These are phyloP conservation scores for Kradibia gibbosae DNA, from an alignment of 1,140 invertebrate species.

Conservation along the genomic window DNA sequence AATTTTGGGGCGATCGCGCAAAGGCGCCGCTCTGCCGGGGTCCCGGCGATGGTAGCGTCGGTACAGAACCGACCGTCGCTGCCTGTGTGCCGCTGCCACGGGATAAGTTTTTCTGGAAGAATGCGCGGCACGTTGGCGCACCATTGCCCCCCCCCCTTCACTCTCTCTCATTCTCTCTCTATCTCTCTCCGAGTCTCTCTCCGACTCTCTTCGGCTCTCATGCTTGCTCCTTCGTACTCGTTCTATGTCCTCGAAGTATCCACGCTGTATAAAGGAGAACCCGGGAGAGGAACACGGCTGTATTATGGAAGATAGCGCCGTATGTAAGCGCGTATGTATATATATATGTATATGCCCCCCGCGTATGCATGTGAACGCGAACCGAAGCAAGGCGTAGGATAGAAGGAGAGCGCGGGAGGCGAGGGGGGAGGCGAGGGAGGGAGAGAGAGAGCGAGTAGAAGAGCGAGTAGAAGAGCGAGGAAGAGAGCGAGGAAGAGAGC, in stretches of 20 bases:
- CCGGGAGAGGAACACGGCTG: constrained; percentile 46
- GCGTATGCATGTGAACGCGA: constrained; percentile 28
- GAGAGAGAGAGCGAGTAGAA: constrained; percentile 58
- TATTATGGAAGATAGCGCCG: constrained; percentile 58
- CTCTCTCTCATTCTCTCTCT: constrained; percentile 31
- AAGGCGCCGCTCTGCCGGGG: constrained; percentile 36
- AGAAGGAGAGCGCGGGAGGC: constrained; percentile 25
- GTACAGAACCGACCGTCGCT: neutral
- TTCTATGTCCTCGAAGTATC: constrained; percentile 13
- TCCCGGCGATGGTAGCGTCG: neutral
- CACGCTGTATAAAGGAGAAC: constrained; percentile 32
- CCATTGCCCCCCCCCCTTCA: neutral
- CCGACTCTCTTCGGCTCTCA: neutral
- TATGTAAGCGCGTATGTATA: constrained; percentile 33
- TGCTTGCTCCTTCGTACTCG: neutral
- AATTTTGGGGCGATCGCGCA: constrained; percentile 27
- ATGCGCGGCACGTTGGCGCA: constrained; percentile 58
- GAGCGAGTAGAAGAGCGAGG: constrained; percentile 49
- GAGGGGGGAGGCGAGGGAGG: neutral
- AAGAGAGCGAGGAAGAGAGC: constrained; percentile 34
- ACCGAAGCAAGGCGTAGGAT: neutral
- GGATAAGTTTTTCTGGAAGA: constrained; percentile 56
- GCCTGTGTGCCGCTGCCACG: neutral
- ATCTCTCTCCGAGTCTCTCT: neutral
- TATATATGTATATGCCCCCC: constrained; percentile 31